Percentiles rank a stretch among this genome's conserved stretches.
Conservation (phyloP, 2,888 invertebrate species). For the Drosophila phalerata region DNA sequence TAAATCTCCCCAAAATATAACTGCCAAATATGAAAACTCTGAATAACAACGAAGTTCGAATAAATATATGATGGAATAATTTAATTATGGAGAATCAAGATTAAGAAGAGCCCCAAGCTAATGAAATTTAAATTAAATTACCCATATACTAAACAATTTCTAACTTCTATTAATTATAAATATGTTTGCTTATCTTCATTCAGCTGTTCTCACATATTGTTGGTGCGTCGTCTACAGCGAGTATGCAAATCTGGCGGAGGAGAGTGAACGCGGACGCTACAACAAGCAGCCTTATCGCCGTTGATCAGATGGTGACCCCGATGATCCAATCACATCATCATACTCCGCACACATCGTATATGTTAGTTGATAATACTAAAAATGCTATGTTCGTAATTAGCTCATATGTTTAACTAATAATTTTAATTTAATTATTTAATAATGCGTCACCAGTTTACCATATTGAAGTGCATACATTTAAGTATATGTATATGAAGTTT, state of each 20-base stretch:
- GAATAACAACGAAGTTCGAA: too few relatives aligned
- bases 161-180: neutral
- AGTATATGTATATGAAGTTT: slow-evolving; percentile 37
- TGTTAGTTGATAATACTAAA: slow-evolving; percentile 54
- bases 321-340: slow-evolving; percentile 11
- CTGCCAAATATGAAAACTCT: too few relatives aligned
- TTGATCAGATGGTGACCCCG: slow-evolving; percentile 52
- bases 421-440: slow-evolving; percentile 65
- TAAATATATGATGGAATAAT: too few relatives aligned
- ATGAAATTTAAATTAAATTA: too few relatives aligned
- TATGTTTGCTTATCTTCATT: neutral
- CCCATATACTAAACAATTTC: neutral
- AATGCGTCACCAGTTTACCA: slow-evolving; percentile 33
- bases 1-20: too few relatives aligned
- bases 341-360: slow-evolving; percentile 39
- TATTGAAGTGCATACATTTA: slow-evolving; percentile 30
- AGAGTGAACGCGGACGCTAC: slow-evolving; percentile 90
- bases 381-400: slow-evolving; percentile 63
- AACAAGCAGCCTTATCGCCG: slow-evolving; percentile 89
- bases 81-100: too few relatives aligned
- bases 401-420: slow-evolving; percentile 70
- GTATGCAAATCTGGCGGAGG: slow-evolving; percentile 90
- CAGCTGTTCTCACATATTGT: slow-evolving; percentile 92
- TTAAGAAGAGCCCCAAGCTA: too few relatives aligned
- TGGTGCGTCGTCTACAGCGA: slow-evolving; percentile 95